These are phyloP conservation scores for Tangachromis dhanisi DNA, from an alignment of 2,113 vertebrate genomes.

Conservation along the genomic window DNA sequence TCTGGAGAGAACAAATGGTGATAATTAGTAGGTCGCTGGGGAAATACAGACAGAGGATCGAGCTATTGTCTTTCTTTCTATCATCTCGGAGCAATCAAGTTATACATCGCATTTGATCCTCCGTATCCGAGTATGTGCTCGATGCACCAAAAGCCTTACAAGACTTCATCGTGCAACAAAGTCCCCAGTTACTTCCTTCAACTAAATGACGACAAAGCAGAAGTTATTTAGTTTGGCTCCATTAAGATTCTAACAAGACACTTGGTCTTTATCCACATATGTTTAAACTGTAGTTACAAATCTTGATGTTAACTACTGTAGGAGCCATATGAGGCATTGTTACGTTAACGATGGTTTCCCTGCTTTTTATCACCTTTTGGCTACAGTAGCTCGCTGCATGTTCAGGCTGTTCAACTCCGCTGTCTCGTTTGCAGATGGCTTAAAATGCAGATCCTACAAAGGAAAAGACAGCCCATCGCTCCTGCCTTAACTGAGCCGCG, in stretches of 20 bases:
- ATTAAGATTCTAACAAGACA: background rate
- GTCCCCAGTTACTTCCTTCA: background rate
- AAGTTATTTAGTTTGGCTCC: background rate
- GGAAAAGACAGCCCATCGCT: background rate
- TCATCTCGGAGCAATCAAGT: background rate
- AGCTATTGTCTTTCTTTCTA: background rate
- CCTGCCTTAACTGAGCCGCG: background rate
- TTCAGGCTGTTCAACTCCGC: background rate
- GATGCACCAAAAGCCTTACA: background rate
- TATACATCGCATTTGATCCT: background rate
- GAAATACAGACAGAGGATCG: background rate
- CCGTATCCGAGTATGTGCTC: background rate
- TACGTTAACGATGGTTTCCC: background rate
- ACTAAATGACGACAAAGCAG: background rate
- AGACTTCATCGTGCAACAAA: background rate
- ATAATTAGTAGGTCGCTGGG: slow-evolving; percentile 21
- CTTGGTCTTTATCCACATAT: background rate
- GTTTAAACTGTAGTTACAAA: background rate
- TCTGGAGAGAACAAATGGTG: slow-evolving; percentile 1
- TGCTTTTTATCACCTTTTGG: background rate
- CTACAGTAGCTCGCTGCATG: background rate
- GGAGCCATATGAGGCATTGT: background rate
- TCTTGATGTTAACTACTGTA: background rate
- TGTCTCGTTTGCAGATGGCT: accelerated
- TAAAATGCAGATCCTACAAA: background rate